phyloP scores from a whole-genome alignment of 2,888 invertebrate genomes.

The Orchesellides sinensis region DNA sequence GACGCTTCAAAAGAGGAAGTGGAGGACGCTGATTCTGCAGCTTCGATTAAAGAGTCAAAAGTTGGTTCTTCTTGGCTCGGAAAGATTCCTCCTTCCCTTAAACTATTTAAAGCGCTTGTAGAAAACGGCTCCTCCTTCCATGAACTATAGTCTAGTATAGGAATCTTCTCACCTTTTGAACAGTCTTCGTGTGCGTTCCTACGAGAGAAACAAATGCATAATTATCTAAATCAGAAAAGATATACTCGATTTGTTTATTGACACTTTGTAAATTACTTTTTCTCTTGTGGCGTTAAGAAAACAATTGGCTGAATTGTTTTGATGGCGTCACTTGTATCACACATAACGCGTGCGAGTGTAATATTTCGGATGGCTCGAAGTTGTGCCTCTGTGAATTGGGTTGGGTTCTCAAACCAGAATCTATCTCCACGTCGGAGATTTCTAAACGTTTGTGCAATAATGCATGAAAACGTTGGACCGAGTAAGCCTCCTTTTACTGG shows the following conservation, averaged over 20 bases:
- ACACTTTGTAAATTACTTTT: constrained; percentile 72
- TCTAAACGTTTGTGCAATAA: constrained; percentile 79
- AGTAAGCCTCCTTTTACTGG: constrained; percentile 77
- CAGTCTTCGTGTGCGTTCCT: constrained; percentile 71
- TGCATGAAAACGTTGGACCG: constrained; percentile 78
- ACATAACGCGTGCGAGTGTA: constrained; percentile 85
- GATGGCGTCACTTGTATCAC: constrained; percentile 83
- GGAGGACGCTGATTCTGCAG: constrained; percentile 20
- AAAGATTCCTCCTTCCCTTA: constrained; percentile 43
- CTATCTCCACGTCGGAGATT: constrained; percentile 78
- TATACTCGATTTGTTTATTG: background rate
- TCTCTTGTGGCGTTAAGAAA: constrained; percentile 81
- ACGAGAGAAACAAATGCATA: background rate
- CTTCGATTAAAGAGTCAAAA: constrained; percentile 55
- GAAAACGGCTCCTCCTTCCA: constrained; percentile 69
- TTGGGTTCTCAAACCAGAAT: constrained; percentile 79
- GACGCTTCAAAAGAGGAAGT: constrained; percentile 35
- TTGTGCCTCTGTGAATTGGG: constrained; percentile 84
- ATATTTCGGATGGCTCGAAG: constrained; percentile 85
- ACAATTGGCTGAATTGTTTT: constrained; percentile 85
- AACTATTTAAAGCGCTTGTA: constrained; percentile 52
- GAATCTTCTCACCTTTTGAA: constrained; percentile 60
- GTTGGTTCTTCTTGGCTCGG: constrained; percentile 54
- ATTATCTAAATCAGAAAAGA: background rate
- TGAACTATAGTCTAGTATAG: constrained; percentile 57